These are phyloP conservation scores for Pseudomyrmex cubaensis DNA, from an alignment of 1,140 invertebrate genomes.

Conservation along the genomic window DNA sequence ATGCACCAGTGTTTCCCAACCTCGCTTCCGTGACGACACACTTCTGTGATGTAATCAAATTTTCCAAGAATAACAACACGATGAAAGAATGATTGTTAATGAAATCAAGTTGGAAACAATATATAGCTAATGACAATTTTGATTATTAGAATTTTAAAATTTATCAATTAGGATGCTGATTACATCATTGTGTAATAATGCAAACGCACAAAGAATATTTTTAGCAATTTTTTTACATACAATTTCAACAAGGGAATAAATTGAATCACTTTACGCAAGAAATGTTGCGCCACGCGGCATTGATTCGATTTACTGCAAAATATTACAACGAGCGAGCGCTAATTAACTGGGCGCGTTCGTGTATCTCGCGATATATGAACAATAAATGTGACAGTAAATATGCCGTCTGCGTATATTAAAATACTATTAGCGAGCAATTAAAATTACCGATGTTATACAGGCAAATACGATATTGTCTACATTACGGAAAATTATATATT, in stretches of 20 bases:
- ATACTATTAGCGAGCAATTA: conserved; percentile 28
- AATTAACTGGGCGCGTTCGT: conserved; percentile 30
- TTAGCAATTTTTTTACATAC: background rate
- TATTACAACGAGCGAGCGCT: conserved; percentile 7
- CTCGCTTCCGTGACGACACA: conserved; percentile 23
- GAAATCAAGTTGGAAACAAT: background rate
- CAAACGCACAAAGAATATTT: background rate
- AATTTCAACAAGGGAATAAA: background rate
- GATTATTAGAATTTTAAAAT: background rate
- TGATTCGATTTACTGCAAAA: conserved; percentile 32
- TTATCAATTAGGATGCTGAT: no score
- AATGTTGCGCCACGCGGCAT: background rate
- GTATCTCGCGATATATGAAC: conserved; percentile 1
- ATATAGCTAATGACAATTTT: background rate
- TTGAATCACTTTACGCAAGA: conserved; percentile 11
- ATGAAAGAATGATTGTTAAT: conserved; percentile 8
- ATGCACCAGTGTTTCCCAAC: conserved; percentile 45
- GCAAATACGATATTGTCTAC: background rate
- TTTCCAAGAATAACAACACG: background rate
- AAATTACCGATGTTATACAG: background rate
- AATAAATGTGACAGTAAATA: conserved; percentile 22
- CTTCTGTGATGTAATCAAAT: conserved; percentile 10
- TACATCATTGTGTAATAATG: background rate
- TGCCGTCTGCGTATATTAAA: conserved; percentile 1
- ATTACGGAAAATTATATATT: background rate